Conservation (phyloP, 2,113 vertebrate species). For the Calidris pygmaea region DNA sequence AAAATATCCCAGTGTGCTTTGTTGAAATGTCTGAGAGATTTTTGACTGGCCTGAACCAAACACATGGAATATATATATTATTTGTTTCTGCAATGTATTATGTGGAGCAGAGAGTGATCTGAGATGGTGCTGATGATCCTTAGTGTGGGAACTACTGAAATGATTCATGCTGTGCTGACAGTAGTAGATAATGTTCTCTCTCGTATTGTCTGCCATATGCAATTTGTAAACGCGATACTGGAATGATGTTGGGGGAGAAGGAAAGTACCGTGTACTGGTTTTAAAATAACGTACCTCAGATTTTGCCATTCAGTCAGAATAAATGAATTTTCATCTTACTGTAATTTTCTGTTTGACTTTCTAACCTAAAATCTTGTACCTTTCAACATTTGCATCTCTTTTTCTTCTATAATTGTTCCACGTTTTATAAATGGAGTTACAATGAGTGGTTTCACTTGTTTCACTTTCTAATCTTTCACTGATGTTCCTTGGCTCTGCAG, state of each 20-base stretch:
- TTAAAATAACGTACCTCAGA: background rate
- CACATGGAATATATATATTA: background rate
- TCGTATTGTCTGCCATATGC: background rate
- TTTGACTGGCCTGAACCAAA: background rate
- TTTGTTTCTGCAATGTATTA: background rate
- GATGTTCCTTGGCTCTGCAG: background rate
- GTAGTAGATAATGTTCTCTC: background rate
- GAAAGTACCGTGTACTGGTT: background rate
- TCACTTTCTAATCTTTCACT: background rate
- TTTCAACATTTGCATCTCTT: background rate
- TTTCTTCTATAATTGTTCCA: background rate
- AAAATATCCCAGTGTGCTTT: background rate
- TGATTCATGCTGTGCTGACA: background rate
- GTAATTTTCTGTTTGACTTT: background rate
- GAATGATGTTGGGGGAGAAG: background rate
- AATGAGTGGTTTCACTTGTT: background rate
- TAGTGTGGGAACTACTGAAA: background rate
- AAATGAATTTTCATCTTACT: background rate
- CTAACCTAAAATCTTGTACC: background rate
- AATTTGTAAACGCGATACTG: conserved; percentile 6
- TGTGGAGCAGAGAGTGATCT: background rate
- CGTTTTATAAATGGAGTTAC: background rate
- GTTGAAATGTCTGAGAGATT: background rate
- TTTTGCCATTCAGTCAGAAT: background rate
- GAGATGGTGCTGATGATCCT: background rate